Base-by-base conservation (phyloP, 2,888 invertebrate genomes). In the Eupithecia tripunctaria region DNA sequence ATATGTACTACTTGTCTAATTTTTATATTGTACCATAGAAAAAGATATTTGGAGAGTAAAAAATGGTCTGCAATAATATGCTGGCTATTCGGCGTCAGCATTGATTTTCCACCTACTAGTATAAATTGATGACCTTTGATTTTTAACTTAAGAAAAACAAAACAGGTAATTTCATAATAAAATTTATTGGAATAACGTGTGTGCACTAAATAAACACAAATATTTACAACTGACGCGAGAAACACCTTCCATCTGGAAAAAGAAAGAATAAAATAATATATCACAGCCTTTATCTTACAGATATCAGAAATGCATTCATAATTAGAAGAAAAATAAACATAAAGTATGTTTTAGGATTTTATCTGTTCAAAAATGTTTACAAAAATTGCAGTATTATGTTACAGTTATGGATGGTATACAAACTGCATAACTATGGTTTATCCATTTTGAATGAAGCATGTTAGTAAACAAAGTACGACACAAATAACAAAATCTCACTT, bases 171-270 rank as follows among this genome's bases (percentile, higher is more conserved):
- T 67, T 67, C 51, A 67, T 75, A 78, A 82, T 85, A 81, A 82
- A 79, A 77, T 91, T 91, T 92, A 91, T 89, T 91, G 86, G 88
- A 89, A 88, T 89, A 86, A 87, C 88, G 86, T 86, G 84, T 86
- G 85, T 86, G 88, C 88, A 86, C 84, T 88, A 86, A 82, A 87
- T 87, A 88, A 88, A 86, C 87, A 83, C 83, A 38, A 64, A 38
- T 92, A 92, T 92, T 86, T 92, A 93, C 92, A 93, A 85, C 86
- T 82, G 87, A 86, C 86, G 87, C 86, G 84, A 84, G 82, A 82
- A 80, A 67, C 76, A 84, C 83, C 82, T 56, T 79, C 85, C 85
- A 92, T 84, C 94, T 94, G 94, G 72, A 93, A 94, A 85, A 90
- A 92, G 32, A 90, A 89, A 88, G 25, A 86, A 87, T 79, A 81